phyloP scores from a whole-genome alignment of 2,113 vertebrate species.

The Hyperopisus bebe region DNA sequence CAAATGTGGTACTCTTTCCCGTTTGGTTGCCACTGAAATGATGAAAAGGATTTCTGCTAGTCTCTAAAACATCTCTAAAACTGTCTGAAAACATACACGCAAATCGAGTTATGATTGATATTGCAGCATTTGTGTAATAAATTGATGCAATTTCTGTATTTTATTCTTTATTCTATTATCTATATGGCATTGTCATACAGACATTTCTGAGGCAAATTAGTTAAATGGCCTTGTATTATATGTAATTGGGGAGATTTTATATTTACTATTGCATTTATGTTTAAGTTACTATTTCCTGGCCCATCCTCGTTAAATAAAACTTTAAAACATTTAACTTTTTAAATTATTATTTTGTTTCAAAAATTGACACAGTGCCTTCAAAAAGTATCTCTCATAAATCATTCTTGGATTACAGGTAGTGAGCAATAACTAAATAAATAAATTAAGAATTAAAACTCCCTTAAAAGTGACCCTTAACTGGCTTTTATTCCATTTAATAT shows the following conservation, averaged over 20 bases:
- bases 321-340: neutral
- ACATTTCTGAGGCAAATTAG: neutral
- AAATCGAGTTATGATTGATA: neutral
- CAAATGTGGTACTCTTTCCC: constrained; percentile 51
- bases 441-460: neutral
- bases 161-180: neutral
- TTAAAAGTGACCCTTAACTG: neutral
- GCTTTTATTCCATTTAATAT: neutral
- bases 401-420: neutral
- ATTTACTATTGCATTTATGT: neutral
- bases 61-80: neutral
- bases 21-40: neutral
- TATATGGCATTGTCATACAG: neutral
- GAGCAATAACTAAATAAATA: neutral
- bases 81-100: neutral
- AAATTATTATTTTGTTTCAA: neutral
- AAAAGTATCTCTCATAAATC: neutral
- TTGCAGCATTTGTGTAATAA: neutral
- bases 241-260: neutral
- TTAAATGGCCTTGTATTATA: neutral
- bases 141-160: neutral
- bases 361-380: neutral
- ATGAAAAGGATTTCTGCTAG: neutral
- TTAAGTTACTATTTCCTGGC: neutral
- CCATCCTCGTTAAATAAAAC: neutral